Conservation (phyloP, 1,140 invertebrate species). For the Meteorus sp. region DNA sequence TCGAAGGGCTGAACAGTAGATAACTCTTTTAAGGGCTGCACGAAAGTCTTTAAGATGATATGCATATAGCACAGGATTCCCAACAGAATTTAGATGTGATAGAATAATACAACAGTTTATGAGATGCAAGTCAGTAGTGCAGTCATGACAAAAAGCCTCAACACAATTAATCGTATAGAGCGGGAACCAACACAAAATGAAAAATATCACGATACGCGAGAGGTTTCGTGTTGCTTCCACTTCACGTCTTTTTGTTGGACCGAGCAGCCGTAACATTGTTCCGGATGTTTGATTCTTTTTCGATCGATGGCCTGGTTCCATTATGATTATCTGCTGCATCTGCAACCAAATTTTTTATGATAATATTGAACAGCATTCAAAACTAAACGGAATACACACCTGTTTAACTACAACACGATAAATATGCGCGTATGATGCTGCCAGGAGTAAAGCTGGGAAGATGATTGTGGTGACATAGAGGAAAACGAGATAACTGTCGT, state of each 20-base stretch:
- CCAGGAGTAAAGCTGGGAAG: constrained; percentile 79
- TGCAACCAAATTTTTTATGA: constrained; percentile 32
- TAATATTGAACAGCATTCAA: constrained; percentile 10
- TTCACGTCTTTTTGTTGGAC: constrained; percentile 80
- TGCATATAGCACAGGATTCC: constrained; percentile 86
- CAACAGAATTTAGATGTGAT: constrained; percentile 85
- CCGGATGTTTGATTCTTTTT: constrained; percentile 46
- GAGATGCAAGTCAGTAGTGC: constrained; percentile 68
- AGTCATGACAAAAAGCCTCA: constrained; percentile 74
- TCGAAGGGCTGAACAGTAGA: constrained; percentile 49
- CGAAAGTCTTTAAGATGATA: constrained; percentile 87
- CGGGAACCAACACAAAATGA: constrained; percentile 91
- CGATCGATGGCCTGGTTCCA: constrained; percentile 55
- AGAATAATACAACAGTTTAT: constrained; percentile 83
- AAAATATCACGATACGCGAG: constrained; percentile 87
- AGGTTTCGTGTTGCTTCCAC: constrained; percentile 90
- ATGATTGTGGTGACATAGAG: constrained; percentile 88
- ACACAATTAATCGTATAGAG: constrained; percentile 90
- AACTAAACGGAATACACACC: constrained; percentile 58
- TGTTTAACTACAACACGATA: constrained; percentile 86
- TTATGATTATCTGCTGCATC: constrained; percentile 63
- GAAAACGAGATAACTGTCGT: constrained; percentile 85
- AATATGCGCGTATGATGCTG: constrained; percentile 85
- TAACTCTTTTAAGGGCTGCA: constrained; percentile 69
- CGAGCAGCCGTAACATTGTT: constrained; percentile 76